Evolutionary conservation across 2,888 invertebrate species (phyloP).

Genomic region (Leptogaster cylindrica): DNA sequence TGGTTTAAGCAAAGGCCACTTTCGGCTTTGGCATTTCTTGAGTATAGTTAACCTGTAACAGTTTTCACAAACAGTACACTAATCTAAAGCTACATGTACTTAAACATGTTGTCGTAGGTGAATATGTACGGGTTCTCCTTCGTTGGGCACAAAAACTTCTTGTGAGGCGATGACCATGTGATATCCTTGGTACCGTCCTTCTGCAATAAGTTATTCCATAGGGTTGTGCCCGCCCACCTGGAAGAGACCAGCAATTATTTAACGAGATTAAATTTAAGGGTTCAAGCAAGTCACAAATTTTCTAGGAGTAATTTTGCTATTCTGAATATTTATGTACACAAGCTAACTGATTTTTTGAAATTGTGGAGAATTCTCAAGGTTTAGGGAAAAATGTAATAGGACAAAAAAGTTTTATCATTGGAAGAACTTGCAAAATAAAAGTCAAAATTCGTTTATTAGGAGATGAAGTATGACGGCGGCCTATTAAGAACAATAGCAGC

Average conservation of each 20-base stretch:
- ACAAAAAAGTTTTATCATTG: too few species aligned
- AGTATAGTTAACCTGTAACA: neutral
- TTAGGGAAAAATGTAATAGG: too few species aligned
- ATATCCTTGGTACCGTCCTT: constrained; percentile 62
- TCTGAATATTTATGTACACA: too few species aligned
- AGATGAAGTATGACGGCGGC: too few species aligned
- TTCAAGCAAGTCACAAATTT: too few species aligned
- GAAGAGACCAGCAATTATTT: constrained; percentile 14
- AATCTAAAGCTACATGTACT: neutral
- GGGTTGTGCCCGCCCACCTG: constrained; percentile 60
- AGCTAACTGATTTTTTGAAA: too few species aligned
- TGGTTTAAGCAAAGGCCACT: neutral
- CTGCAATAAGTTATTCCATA: constrained; percentile 66
- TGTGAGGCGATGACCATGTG: constrained; percentile 56
- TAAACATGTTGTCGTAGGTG: constrained; percentile 53
- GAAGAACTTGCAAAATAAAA: too few species aligned
- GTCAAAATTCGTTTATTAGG: too few species aligned
- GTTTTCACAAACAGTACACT: neutral
- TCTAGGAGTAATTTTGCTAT: too few species aligned
- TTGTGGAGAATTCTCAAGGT: too few species aligned
- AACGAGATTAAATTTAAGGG: neutral
- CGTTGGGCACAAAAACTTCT: constrained; percentile 63
- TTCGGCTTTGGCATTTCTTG: constrained; percentile 23
- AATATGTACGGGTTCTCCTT: constrained; percentile 62
- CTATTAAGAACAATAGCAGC: too few species aligned